phyloP scores from a whole-genome alignment of 2,113 vertebrate genomes.

The Thunnus thynnus region DNA sequence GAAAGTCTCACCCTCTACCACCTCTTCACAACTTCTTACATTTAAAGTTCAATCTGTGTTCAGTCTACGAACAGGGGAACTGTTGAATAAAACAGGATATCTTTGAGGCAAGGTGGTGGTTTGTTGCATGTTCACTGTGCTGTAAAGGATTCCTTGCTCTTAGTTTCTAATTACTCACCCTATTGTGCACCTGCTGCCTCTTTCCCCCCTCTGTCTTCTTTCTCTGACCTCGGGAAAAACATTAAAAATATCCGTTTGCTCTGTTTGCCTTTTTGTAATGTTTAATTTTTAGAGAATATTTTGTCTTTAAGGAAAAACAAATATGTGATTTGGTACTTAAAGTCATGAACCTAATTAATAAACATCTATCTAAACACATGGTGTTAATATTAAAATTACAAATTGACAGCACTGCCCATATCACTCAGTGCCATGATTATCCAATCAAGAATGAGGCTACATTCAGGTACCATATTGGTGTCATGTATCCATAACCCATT shows the following conservation, averaged over 20 bases:
- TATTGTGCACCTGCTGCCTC: slow-evolving; percentile 25
- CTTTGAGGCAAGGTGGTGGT: slow-evolving; percentile 13
- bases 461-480: slow-evolving; percentile 24
- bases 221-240: slow-evolving; percentile 50
- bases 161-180: slow-evolving; percentile 65
- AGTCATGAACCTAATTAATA: background rate
- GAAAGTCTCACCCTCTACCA: background rate
- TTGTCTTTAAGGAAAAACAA: background rate
- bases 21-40: slow-evolving; percentile 18
- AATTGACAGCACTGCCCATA: background rate
- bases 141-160: slow-evolving; percentile 47
- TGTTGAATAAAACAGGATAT: slow-evolving; percentile 46
- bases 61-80: background rate
- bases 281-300: slow-evolving; percentile 25
- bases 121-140: slow-evolving; percentile 58
- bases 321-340: background rate
- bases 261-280: slow-evolving; percentile 30
- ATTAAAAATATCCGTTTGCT: slow-evolving; percentile 43
- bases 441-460: slow-evolving; percentile 37
- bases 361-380: background rate
- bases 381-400: slow-evolving; percentile 13
- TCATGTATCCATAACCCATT: slow-evolving; percentile 61
- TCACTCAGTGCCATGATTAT: background rate
- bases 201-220: slow-evolving; percentile 26
- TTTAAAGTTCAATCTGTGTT: slow-evolving; percentile 29